Base-by-base conservation (phyloP, 2,888 invertebrate genomes). In the Philhelius pedissequus region DNA sequence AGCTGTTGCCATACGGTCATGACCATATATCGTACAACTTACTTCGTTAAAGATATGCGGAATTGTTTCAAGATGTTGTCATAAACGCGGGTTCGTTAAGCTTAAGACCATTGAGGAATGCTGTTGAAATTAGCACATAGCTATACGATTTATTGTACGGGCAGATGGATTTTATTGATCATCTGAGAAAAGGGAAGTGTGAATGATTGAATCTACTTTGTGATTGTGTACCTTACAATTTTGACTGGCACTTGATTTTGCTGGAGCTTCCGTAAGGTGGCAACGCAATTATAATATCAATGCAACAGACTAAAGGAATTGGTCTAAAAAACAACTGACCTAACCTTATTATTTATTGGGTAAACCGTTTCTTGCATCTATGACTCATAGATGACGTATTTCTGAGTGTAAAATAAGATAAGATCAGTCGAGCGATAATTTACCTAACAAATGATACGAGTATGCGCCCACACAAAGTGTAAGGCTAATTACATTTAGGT, bases 121-220 rank as follows among this genome's bases (percentile, higher is more conserved):
- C 66, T 79, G 74, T 62, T 70, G 75, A 84, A 84, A 84, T 84
- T 84, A 84, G 84, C 84, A 84, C 79, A 58, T 71, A n/a, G n/a
- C n/a, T n/a, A n/a, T n/a, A 22, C 22, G 9, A 13, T 48, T 48
- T 48, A 48, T 48, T 48, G 48, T 48, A 22, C 6, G 5, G 15
- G 9, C 8, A 54, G 20, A 32, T 6, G 45, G 32, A 25, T 48
- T 64, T 38, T 27, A 75, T 64, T 48, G 64, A 54, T 22, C 20
- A 54, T 22, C 20, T 50, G 48, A 32, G 18, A 18, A 9, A 40
- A 50, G 38, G 56, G 64, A 64, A 40, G 50, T 50, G 45, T 62
- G 45, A 64, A 64, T 64, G 45, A 52, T 48, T 52, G 68, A 56
- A 35, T 35, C 2, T 20, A 20, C 20, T 56, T 32, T 32, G 13